Percentiles rank a stretch among this genome's conserved stretches.
These are phyloP conservation scores for Steinernema carpocapsae DNA, from an alignment of 2,888 invertebrate genomes.

Conservation along the genomic window DNA sequence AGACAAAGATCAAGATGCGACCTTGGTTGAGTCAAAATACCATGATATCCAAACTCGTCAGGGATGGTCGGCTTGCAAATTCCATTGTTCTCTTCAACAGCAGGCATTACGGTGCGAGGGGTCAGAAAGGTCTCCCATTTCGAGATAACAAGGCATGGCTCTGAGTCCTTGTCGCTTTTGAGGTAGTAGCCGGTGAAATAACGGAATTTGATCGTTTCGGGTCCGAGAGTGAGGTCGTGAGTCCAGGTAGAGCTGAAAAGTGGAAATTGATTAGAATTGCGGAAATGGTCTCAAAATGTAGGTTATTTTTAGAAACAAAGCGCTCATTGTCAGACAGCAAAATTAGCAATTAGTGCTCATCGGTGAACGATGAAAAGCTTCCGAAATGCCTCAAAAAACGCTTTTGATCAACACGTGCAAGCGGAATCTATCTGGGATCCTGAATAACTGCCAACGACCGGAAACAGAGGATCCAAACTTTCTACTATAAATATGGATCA, in stretches of 20 bases:
- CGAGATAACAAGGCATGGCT: conserved; percentile 47
- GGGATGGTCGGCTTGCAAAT: conserved; percentile 53
- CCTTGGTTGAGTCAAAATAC: too few relatives aligned
- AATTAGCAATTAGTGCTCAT: too few relatives aligned
- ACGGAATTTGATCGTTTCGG: conserved; percentile 59
- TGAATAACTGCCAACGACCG: too few relatives aligned
- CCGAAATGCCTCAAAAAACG: too few relatives aligned
- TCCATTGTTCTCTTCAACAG: conserved; percentile 50
- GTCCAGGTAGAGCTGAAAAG: conserved; percentile 45
- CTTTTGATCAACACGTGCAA: too few relatives aligned
- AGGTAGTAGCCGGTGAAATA: conserved; percentile 66
- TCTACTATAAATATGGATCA: too few relatives aligned
- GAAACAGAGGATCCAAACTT: too few relatives aligned
- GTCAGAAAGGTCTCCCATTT: conserved; percentile 53
- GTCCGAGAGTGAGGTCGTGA: conserved; percentile 47
- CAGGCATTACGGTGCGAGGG: conserved; percentile 48
- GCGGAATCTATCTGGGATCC: too few relatives aligned
- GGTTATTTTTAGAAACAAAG: too few relatives aligned
- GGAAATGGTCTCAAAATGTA: too few relatives aligned
- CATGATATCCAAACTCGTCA: conserved; percentile 54
- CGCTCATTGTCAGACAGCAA: too few relatives aligned
- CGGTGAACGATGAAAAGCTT: too few relatives aligned
- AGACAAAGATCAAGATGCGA: background rate
- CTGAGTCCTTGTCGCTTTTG: conserved; percentile 51
- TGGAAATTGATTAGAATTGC: background rate